phyloP scores from a whole-genome alignment of 2,113 vertebrate species.

The Mobula hypostoma region DNA sequence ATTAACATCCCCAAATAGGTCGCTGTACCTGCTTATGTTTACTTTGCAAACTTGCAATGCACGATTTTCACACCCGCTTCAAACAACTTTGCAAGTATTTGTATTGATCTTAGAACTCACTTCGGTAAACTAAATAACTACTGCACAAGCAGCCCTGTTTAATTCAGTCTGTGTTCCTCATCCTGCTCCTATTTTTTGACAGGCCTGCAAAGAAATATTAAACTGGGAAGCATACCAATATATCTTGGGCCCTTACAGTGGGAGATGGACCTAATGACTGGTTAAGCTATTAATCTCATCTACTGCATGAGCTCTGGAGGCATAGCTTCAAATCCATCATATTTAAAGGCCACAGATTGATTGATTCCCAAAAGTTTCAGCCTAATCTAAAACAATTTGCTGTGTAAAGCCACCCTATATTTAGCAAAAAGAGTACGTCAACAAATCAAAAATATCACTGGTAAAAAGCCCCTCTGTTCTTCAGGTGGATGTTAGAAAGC shows the following conservation, averaged over 20 bases:
- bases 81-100: background rate
- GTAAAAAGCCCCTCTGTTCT: too few species aligned
- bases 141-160: background rate
- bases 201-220: background rate
- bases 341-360: background rate
- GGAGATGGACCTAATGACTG: conserved; percentile 12
- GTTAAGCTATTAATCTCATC: conserved; percentile 35
- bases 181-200: background rate
- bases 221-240: background rate
- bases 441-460: too few species aligned
- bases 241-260: conserved; percentile 13
- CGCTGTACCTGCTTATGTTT: background rate
- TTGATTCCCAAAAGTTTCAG: conserved; percentile 21
- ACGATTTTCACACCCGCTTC: background rate
- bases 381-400: background rate
- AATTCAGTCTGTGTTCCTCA: background rate
- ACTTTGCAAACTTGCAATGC: background rate
- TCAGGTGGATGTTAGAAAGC: too few species aligned
- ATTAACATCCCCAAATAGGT: background rate
- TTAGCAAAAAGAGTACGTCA: background rate
- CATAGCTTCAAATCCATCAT: conserved; percentile 18
- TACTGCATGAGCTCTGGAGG: background rate
- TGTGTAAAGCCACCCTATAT: background rate
- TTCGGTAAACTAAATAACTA: background rate
- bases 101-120: background rate